These are phyloP conservation scores for Coelopa frigida DNA, from an alignment of 1,140 invertebrate genomes.

Conservation along the genomic window DNA sequence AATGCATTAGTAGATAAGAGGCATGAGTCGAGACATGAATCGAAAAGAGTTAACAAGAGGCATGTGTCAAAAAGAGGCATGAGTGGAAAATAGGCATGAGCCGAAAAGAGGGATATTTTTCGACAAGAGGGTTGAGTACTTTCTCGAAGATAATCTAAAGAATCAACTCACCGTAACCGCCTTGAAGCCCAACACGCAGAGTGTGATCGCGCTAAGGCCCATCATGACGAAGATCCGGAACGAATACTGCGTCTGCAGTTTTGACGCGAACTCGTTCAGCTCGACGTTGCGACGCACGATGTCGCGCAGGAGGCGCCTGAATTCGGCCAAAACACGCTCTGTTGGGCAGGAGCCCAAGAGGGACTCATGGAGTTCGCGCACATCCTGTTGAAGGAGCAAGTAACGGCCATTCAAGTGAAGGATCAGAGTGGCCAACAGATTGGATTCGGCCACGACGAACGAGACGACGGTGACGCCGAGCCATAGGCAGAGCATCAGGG, in stretches of 20 bases:
- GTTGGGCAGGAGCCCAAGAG: neutral
- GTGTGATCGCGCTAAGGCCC: constrained; percentile 24
- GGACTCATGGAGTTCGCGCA: constrained; percentile 6
- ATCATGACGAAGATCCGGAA: constrained; percentile 35
- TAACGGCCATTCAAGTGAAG: constrained; percentile 35
- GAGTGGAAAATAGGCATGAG: too few relatives aligned
- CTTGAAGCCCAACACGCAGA: constrained; percentile 33
- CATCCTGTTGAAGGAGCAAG: constrained; percentile 19
- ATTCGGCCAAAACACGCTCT: constrained; percentile 9
- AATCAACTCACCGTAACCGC: constrained; percentile 22
- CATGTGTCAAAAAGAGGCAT: too few relatives aligned
- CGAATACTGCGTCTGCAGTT: constrained; percentile 28
- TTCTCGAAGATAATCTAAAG: too few relatives aligned
- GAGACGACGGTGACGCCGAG: constrained; percentile 27
- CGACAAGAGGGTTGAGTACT: too few relatives aligned
- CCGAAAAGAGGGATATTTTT: too few relatives aligned
- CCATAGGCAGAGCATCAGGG: constrained; percentile 24
- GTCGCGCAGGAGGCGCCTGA: constrained; percentile 13
- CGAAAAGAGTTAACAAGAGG: too few relatives aligned
- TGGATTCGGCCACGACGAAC: constrained; percentile 30
- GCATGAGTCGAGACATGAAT: too few relatives aligned
- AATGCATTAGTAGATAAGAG: too few relatives aligned
- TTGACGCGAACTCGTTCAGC: constrained; percentile 24
- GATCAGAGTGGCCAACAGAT: constrained; percentile 30
- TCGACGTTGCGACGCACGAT: constrained; percentile 24